Evolutionary conservation across 1,140 invertebrate species (phyloP).

Genomic region (Heliconius melpomene): DNA sequence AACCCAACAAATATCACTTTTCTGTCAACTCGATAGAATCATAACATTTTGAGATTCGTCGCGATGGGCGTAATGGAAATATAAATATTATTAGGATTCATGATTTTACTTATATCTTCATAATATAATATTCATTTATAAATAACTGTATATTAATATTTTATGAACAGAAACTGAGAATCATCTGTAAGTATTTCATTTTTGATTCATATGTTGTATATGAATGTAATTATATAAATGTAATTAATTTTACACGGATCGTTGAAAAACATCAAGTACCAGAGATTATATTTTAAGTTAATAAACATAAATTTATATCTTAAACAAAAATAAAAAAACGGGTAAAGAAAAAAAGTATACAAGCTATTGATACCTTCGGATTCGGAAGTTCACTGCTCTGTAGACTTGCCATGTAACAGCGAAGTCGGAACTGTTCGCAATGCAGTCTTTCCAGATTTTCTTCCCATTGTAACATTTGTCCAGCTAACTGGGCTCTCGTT

Average conservation of each 20-base stretch:
- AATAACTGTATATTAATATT: not conserved
- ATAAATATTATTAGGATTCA: slow-evolving; percentile 24
- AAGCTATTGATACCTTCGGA: slow-evolving; percentile 89
- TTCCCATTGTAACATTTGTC: slow-evolving; percentile 97
- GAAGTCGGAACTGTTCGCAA: slow-evolving; percentile 97
- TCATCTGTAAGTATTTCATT: not conserved
- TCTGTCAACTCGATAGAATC: slow-evolving; percentile 61
- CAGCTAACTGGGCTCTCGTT: slow-evolving; percentile 93
- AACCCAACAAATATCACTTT: slow-evolving; percentile 66
- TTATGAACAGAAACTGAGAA: not conserved
- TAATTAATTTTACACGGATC: not conserved
- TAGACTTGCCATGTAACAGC: slow-evolving; percentile 98
- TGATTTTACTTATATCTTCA: not conserved
- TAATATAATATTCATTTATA: not conserved
- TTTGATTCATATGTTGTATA: not conserved
- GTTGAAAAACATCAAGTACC: not conserved
- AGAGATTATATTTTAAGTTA: not conserved
- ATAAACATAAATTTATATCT: too few relatives aligned
- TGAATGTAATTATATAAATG: not conserved
- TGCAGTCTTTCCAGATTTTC: slow-evolving; percentile 97
- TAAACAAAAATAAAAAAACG: not conserved
- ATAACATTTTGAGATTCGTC: slow-evolving; percentile 35
- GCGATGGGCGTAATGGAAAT: slow-evolving; percentile 11
- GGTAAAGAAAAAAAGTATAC: not conserved
- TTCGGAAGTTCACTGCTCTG: slow-evolving; percentile 98